These are phyloP conservation scores for Poecilia velifera DNA, from an alignment of 2,797 vertebrate genomes.

Conservation along the genomic window DNA sequence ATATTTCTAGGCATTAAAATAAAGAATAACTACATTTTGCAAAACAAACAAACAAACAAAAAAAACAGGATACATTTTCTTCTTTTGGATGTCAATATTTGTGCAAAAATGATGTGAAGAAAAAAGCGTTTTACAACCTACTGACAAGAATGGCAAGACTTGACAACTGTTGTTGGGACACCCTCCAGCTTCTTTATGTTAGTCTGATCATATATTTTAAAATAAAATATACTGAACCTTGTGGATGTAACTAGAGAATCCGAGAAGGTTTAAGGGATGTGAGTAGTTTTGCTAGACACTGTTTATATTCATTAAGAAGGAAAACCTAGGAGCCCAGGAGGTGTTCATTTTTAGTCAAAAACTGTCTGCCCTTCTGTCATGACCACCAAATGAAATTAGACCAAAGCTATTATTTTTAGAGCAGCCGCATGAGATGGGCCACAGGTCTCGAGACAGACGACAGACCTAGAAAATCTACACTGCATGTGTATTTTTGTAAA, in stretches of 20 bases:
- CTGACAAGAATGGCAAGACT: neutral
- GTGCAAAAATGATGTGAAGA: neutral
- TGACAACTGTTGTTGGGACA: neutral
- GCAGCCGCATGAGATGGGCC: conserved; percentile 51
- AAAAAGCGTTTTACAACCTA: neutral
- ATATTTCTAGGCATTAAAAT: neutral
- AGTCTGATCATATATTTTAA: neutral
- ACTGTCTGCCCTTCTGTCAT: conserved; percentile 9
- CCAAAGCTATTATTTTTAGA: conserved; percentile 46
- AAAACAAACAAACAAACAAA: neutral
- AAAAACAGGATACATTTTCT: neutral
- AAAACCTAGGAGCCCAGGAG: neutral
- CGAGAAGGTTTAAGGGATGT: neutral
- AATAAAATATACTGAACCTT: neutral
- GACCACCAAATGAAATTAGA: conserved; percentile 45
- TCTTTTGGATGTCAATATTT: neutral
- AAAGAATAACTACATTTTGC: neutral
- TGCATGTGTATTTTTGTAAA: conserved; percentile 23
- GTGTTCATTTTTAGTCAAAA: conserved; percentile 6
- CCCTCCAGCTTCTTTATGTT: neutral
- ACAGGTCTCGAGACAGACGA: conserved; percentile 46
- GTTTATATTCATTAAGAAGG: neutral
- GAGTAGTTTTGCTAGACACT: neutral
- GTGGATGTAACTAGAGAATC: neutral
- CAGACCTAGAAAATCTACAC: conserved; percentile 57